Base-by-base conservation (phyloP, 2,797 vertebrate genomes). In the Danionella dracula region DNA sequence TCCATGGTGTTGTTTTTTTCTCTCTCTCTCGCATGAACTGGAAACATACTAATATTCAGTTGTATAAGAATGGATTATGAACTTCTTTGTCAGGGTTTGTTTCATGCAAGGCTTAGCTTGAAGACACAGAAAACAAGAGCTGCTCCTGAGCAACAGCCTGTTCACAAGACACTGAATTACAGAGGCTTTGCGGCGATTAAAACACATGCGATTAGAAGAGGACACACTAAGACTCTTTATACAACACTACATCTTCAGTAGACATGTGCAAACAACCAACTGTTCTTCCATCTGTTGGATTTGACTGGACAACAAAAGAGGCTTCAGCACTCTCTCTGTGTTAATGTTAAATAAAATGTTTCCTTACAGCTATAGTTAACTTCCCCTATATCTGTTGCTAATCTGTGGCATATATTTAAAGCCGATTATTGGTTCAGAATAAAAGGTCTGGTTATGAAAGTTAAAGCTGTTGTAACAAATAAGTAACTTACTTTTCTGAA, bases 111-210 rank as follows among this genome's bases (percentile, higher is more conserved):
- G 42, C 38, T 66, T 48, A 48, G 16, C 1, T 13, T 4, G 10
- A 49, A 57, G 56, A 55, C 31, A 37, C 37, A 23, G 20, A n/a
- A 15, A 57, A 27, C 27, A 1, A 48, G n/a, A n/a, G n/a, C n/a
- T n/a, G 32, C 31, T 38, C 13, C 40, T 38, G 16, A 16, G 15
- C 20, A 29, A 37, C 54, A 58, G 62, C 4, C 4, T 15, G 31
- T 17, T 15, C 10, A 12, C 44, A 76, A 17, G 61, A 57, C 29
- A 13, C 45, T 60, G 49, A 60, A 66, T 51, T 77, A 81, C 83
- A 65, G 74, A 60, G 56, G 66, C 50, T 58, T 50, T 29, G 19
- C 55, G 46, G 71, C 73, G 75, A 84, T 87, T 83, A 81, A 57
- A 32, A 9, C 75, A 20, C 68, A 69, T 31, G 35, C 32, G 49